Base-by-base conservation (phyloP, 2,797 vertebrate species). In the Molossus alvarezi region DNA sequence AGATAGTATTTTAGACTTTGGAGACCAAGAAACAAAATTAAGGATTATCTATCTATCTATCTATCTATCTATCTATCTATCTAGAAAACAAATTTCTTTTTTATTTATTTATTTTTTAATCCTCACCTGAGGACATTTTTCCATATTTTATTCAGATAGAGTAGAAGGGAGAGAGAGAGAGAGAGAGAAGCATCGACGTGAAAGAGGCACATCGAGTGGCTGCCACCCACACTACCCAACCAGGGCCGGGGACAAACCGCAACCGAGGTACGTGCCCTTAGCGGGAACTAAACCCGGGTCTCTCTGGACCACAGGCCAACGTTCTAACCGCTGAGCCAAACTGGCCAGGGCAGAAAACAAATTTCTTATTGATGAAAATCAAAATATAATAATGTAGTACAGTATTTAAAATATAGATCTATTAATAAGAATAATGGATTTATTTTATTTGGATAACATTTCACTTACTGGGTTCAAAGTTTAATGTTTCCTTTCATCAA, bases 11-110 rank as follows among this genome's bases (percentile, higher is more conserved):
- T 86, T 76, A 77, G 57, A 25, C 11, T 84, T 82, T 21, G 5
- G 65, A 69, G 60, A 58, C 60, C 67, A 79, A 83, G 48, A 79
- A 88, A 79, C 72, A 85, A 80, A 93, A 72, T 73, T 48, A 91
- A 60, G 11, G 23, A 60, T 55, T 81, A 29, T 57, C 51, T 57
- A 14, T 29, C 25, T 64, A 51, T 11, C 33, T 77, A 10, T 67
- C 27, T 83, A 53, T 25, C 25, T 64, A 51, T 17, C 33, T 77
- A 4, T 67, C 27, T 83, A 33, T 25, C 14, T 67, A 11, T 57
- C 51, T 76, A 11, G 55, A 88, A 97, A 82, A 77, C 1, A 75
- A 37, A 72, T 29, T 62, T 72, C 48, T 77, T 33, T 33, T 33
- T 33, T 33, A 33, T 33, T 33, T 33, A 33, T 33, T 33, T 33